Conservation (phyloP, 1,140 invertebrate genomes). For the Eumeta japonica region DNA sequence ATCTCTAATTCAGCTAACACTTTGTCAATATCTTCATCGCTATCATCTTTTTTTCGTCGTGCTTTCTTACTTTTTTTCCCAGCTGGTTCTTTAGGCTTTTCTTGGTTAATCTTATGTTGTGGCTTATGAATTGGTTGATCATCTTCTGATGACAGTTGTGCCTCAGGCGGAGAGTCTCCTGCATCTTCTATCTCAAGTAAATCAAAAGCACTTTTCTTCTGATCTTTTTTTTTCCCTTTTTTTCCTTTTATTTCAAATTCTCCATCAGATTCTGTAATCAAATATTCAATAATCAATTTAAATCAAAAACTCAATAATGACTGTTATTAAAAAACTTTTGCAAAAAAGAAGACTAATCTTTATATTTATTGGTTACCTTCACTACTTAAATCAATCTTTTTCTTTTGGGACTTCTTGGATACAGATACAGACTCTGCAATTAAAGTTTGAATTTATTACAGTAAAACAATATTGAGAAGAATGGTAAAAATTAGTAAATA, state of each 20-base stretch:
- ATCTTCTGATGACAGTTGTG: constrained; percentile 51
- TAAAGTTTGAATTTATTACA: too few species aligned
- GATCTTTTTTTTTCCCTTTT: constrained; percentile 54
- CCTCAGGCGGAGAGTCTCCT: constrained; percentile 45
- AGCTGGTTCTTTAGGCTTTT: constrained; percentile 57
- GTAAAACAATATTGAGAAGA: too few species aligned
- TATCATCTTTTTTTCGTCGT: constrained; percentile 74
- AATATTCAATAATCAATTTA: too few species aligned
- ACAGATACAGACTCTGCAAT: too few species aligned
- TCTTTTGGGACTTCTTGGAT: too few species aligned
- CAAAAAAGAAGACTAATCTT: too few species aligned
- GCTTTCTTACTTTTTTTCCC: constrained; percentile 69
- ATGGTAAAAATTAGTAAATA: too few species aligned
- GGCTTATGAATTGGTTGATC: constrained; percentile 45
- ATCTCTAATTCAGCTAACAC: constrained; percentile 77
- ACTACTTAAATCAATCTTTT: too few species aligned
- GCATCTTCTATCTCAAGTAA: constrained; percentile 62
- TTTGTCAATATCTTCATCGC: constrained; percentile 83
- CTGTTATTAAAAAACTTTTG: constrained; percentile 1
- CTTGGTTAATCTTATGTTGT: constrained; percentile 53
- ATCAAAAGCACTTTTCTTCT: constrained; percentile 63
- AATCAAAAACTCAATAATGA: constrained; percentile 9
- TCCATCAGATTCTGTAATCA: constrained; percentile 50
- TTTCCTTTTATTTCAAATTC: constrained; percentile 40
- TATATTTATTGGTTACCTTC: too few species aligned